phyloP scores from a whole-genome alignment of 2,888 invertebrate genomes.

The Acleris emargana region DNA sequence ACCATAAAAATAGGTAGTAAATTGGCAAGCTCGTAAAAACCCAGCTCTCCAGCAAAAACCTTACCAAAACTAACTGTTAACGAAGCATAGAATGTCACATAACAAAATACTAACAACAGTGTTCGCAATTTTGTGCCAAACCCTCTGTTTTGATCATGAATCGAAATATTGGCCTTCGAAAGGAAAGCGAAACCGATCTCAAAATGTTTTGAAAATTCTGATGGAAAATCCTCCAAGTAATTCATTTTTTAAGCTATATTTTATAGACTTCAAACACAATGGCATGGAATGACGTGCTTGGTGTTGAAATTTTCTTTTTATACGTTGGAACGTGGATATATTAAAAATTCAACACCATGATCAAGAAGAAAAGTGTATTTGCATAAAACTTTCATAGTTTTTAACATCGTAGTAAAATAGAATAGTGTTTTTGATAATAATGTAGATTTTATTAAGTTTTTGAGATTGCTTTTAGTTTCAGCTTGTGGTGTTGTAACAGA shows the following conservation, averaged over 20 bases:
- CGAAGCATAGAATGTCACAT: constrained; percentile 36
- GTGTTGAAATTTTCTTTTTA: constrained; percentile 8
- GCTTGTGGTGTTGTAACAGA: too few relatives aligned
- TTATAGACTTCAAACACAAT: neutral
- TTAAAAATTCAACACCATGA: constrained; percentile 3
- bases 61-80: constrained; percentile 41
- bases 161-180: constrained; percentile 38
- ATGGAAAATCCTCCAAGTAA: constrained; percentile 36
- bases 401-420: too few relatives aligned
- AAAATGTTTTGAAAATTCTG: constrained; percentile 45
- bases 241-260: constrained; percentile 27
- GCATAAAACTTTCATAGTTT: too few relatives aligned
- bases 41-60: constrained; percentile 40
- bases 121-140: constrained; percentile 37
- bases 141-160: constrained; percentile 38
- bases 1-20: constrained; percentile 46
- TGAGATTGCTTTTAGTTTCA: too few relatives aligned
- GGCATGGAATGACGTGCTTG: neutral
- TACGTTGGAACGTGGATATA: constrained; percentile 13
- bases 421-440: too few relatives aligned
- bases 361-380: neutral
- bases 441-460: too few relatives aligned
- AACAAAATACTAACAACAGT: constrained; percentile 38
- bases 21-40: constrained; percentile 44
- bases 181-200: constrained; percentile 42